Base-by-base conservation (phyloP, 2,113 vertebrate species). In the Amia ocellicauda region DNA sequence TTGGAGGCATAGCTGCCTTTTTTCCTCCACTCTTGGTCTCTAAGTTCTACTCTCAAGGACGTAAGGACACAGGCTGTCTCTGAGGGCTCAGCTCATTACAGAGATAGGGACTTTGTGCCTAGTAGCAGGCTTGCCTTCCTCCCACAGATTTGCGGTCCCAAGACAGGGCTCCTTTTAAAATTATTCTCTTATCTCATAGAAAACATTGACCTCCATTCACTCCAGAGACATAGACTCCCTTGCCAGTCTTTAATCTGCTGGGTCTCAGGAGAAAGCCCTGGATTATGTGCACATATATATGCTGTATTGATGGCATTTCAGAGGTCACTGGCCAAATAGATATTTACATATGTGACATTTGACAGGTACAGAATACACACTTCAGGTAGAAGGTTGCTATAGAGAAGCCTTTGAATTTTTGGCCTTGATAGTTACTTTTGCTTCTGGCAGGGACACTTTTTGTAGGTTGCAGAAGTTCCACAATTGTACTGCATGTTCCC, bases 31-130 rank as follows among this genome's bases (percentile, higher is more conserved):
- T 36, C 31, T 11, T 36, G 31, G 11, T 36, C 31, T 36, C 5
- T 36, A 2, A 36, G 31, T 36, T 5, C 31, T 7, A 36, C 31
- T 36, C 36, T 54, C 62, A 63, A 54, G 50, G 60, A 54, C 51
- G 43, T n/a, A 17, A 43, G 51, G 22, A 52, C 43, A 17, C 27
- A 62, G 45, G 43, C 60, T 36, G 23, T 36, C 57, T 55, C 51
- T 13, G 22, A n/a, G 51, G 36, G 36, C 23, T 55, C 51, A 27
- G 9, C 31, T 55, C 31, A 27, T 53, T 26, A 41, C 29, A 17
- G n/a, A 24, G 22, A 55, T 26, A 41, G 62, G 60, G 49, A 28
- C 27, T 11, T 11, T 36, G 31, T 36, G 31, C 2, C 31, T 36
- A 11, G 5, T 36, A 47, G 45, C 45, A 47, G 45, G 13, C 16